Percentiles rank a stretch among this genome's conserved stretches.
Evolutionary conservation across 64 coral and sea anemone species (phyloP).

Genomic region (Stichodactyla helianthus): DNA sequence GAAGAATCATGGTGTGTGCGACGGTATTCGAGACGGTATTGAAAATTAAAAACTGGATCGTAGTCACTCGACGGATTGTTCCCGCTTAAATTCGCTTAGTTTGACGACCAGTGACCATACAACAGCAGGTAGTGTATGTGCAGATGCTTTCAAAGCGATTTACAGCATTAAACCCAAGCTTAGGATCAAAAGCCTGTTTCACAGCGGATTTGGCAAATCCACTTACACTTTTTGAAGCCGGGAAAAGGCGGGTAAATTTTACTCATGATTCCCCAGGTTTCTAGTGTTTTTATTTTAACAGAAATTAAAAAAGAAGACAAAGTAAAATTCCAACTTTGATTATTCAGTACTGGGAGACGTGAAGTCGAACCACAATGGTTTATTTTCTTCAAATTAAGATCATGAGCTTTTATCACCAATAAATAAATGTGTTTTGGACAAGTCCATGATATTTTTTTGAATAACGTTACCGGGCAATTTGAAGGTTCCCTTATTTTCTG

Average conservation of each 20-base stretch:
- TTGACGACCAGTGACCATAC: not conserved
- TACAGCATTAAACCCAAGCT: no score
- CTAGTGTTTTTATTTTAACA: not conserved
- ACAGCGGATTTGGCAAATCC: no score
- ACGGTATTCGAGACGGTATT: no score
- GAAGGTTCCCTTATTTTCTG: not conserved
- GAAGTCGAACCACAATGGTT: not conserved
- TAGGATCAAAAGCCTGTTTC: no score
- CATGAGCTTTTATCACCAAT: not conserved
- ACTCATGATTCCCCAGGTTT: not conserved
- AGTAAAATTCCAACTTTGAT: not conserved
- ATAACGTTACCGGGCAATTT: not conserved
- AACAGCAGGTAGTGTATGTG: not conserved
- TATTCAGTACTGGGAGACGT: not conserved
- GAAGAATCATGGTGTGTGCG: no score
- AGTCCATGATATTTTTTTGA: not conserved
- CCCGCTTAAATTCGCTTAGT: not conserved
- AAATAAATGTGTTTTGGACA: not conserved
- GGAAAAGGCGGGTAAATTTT: not conserved
- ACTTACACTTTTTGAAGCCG: not conserved
- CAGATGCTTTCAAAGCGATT: no score
- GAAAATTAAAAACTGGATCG: no score
- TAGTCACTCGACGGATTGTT: not conserved
- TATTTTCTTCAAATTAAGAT: not conserved
- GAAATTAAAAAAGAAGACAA: not conserved